A percentile compares a stretch with the other conserved stretches of the same genome.
phyloP scores from a whole-genome alignment of 2,797 vertebrate species.

The Oreonectes daqikongensis region DNA sequence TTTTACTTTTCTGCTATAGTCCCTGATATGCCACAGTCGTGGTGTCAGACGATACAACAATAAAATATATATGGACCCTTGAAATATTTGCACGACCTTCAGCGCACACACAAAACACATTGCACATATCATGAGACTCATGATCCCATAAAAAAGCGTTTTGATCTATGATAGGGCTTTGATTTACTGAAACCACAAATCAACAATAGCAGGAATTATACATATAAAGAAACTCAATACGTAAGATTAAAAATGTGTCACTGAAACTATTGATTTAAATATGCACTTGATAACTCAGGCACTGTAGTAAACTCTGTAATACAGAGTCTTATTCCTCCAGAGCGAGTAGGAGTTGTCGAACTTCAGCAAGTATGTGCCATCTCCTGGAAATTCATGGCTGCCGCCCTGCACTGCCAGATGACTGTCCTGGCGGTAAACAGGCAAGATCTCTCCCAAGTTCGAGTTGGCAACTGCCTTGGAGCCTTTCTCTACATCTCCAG shows the following conservation, averaged over 20 bases:
- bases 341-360: constrained; percentile 99
- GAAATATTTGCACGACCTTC: constrained; percentile 61
- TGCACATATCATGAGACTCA: constrained; percentile 65
- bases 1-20: constrained; percentile 48
- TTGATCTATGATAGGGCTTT: constrained; percentile 39
- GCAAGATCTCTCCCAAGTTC: constrained; percentile 89
- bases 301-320: constrained; percentile 95
- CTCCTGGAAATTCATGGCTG: constrained; percentile 94
- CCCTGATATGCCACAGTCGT: constrained; percentile 70
- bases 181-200: constrained; percentile 45
- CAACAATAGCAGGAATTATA: constrained; percentile 49
- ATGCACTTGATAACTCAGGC: constrained; percentile 75
- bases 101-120: constrained; percentile 59
- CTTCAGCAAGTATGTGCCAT: constrained; percentile 95
- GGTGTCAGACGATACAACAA: constrained; percentile 57
- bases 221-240: constrained; percentile 43
- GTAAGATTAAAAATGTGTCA: constrained; percentile 74
- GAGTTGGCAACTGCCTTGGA: constrained; percentile 82
- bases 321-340: constrained; percentile 96
- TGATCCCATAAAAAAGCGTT: constrained; percentile 53
- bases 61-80: constrained; percentile 58
- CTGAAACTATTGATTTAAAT: constrained; percentile 67
- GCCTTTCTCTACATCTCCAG: constrained; percentile 93
- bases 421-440: constrained; percentile 93
- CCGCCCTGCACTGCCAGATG: constrained; percentile 90